Base-by-base conservation (phyloP, 2,113 vertebrate species). In the Taurulus bubalis region DNA sequence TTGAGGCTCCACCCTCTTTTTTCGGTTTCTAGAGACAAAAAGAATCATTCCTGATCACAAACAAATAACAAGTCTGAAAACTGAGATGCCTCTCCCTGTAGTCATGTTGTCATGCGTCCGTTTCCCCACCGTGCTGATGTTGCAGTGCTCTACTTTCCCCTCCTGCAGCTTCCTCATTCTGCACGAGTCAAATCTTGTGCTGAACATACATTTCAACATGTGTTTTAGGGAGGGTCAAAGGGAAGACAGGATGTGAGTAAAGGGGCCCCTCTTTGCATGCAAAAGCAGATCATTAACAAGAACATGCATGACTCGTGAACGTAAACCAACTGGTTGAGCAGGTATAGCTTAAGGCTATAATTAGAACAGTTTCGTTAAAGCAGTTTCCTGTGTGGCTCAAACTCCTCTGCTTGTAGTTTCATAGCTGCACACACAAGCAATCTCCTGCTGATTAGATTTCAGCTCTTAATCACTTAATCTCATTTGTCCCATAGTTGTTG, bases 381-480 rank as follows among this genome's bases (percentile, higher is more conserved):
- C 8, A 0, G 22, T 16, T 69, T 47, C 14, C 7, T 58, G 26
- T 26, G 26, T 62, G 55, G 34, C 24, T 66, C 9, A 45, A 60
- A 73, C 34, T 71, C 7, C 14, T 0, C 10, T 49, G 59, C 20
- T 42, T 34, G 56, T 6, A 20, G 30, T 76, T 65, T 73, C 66
- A 49, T 28, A 32, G 64, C 59, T 60, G 67, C 78, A 67, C 68
- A 65, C 59, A 76, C 36, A 63, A 58, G 32, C 59, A 68, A 71
- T 55, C 79, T 75, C 30, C 28, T 22, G 76, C 9, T 88, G 80
- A 91, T 88, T 49, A 71, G 77, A 84, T 85, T 80, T 64, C 82
- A 69, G 28, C 77, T 79, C 53, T 47, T 79, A 89, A 90, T 84
- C 85, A 51, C 73, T 85, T 93, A 80, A 93, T 91, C 85, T 83